Percentiles rank a stretch among this genome's conserved stretches.
phyloP scores from a whole-genome alignment of 2,113 vertebrate genomes.

The Zosterops hypoxanthus region DNA sequence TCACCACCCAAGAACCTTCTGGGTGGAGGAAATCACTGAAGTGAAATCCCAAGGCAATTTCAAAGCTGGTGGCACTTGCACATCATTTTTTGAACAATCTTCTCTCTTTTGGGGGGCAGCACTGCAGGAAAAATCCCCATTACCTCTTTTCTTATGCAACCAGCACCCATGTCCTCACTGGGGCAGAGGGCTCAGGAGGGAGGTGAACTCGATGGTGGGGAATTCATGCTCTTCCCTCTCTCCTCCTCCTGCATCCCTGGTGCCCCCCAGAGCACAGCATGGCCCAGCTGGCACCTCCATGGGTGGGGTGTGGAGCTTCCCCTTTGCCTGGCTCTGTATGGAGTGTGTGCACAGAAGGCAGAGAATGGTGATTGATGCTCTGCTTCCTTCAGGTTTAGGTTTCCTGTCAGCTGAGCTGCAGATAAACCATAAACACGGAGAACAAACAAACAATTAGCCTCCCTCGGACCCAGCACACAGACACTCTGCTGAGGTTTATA shows the following conservation, averaged over 20 bases:
- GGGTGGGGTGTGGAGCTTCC: background rate
- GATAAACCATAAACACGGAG: constrained; percentile 68
- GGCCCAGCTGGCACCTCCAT: background rate
- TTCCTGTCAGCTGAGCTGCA: constrained; percentile 59
- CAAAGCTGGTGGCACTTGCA: background rate
- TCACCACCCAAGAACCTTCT: background rate
- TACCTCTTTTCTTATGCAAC: background rate
- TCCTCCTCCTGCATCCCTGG: background rate
- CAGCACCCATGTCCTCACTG: accelerated
- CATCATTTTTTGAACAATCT: accelerated
- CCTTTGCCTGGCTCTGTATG: background rate
- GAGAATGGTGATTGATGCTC: constrained; percentile 38
- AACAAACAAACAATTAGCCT: constrained; percentile 73
- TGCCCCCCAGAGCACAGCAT: background rate
- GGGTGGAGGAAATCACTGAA: background rate
- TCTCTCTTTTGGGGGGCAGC: background rate
- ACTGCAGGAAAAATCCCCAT: background rate
- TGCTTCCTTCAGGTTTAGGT: constrained; percentile 61
- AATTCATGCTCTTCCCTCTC: background rate
- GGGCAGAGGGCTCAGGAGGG: background rate
- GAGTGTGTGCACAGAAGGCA: background rate
- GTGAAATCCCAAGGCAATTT: background rate
- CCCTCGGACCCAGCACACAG: constrained; percentile 55
- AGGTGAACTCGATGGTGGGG: accelerated
- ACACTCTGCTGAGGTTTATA: constrained; percentile 55